These are phyloP conservation scores for Watersipora subatra DNA, from an alignment of 1,140 invertebrate genomes.

Conservation along the genomic window DNA sequence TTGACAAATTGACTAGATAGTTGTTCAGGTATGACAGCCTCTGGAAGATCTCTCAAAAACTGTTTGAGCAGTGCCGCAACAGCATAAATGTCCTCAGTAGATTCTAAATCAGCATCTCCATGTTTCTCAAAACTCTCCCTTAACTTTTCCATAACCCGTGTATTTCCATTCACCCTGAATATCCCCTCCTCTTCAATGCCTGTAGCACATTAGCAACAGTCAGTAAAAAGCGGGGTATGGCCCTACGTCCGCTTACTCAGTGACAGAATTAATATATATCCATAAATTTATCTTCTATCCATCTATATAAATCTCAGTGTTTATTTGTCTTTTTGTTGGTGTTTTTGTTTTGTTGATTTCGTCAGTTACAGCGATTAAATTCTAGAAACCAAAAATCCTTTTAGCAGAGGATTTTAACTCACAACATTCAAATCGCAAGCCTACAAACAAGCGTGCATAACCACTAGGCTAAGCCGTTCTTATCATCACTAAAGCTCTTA, in stretches of 20 bases:
- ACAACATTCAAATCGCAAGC: no score
- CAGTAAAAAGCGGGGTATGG: not conserved
- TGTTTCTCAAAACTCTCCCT: slow-evolving; percentile 30
- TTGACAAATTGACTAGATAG: slow-evolving; percentile 29
- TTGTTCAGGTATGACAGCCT: slow-evolving; percentile 33
- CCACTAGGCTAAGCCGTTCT: no score
- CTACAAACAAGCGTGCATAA: no score
- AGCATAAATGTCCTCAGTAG: slow-evolving; percentile 33
- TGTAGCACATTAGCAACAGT: slow-evolving; percentile 2
- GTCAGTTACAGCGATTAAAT: not conserved
- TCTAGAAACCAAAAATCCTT: no score
- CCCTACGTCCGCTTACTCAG: not conserved
- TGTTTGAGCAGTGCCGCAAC: slow-evolving; percentile 37
- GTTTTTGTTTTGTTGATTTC: not conserved
- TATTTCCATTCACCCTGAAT: slow-evolving; percentile 39
- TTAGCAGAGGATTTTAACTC: no score
- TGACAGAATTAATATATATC: not conserved
- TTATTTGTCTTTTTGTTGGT: no score
- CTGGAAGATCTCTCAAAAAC: slow-evolving; percentile 40
- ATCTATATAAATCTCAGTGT: no score
- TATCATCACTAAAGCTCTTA: no score
- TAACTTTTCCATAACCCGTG: slow-evolving; percentile 36
- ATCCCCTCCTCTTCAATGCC: slow-evolving; percentile 36
- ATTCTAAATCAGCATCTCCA: slow-evolving; percentile 39
- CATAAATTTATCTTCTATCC: not conserved